These are phyloP conservation scores for Ctenosaura bakeri DNA, from an alignment of 2,797 vertebrate species.

Conservation along the genomic window DNA sequence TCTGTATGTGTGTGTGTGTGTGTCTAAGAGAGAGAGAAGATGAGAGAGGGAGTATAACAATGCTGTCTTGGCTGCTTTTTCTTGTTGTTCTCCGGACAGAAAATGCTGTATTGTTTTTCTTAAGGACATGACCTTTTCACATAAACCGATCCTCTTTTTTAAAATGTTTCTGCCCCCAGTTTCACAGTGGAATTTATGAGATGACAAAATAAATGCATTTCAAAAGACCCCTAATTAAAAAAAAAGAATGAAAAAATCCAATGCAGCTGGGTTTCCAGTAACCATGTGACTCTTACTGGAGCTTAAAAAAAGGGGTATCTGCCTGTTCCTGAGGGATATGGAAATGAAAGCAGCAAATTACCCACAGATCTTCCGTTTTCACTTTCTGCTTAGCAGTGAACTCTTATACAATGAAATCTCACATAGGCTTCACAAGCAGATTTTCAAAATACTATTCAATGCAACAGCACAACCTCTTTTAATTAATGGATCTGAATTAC, in stretches of 20 bases:
- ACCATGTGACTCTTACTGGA: constrained; percentile 60
- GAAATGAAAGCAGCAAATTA: constrained; percentile 37
- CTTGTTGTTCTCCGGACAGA: constrained; percentile 32
- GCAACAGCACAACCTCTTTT: background rate
- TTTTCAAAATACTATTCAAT: background rate
- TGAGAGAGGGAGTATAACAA: constrained; percentile 52
- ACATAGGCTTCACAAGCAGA: background rate
- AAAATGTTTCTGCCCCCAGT: constrained; percentile 3
- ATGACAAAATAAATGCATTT: constrained; percentile 65
- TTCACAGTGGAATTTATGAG: constrained; percentile 64
- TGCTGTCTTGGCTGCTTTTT: constrained; percentile 49
- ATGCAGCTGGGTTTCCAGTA: constrained; percentile 62
- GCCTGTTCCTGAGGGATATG: constrained; percentile 53
- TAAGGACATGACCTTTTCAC: constrained; percentile 62
- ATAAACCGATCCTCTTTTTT: constrained; percentile 39
- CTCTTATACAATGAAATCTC: background rate
- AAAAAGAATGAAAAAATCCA: constrained; percentile 19
- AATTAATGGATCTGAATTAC: background rate
- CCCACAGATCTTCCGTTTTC: constrained; percentile 28
- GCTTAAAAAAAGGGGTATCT: constrained; percentile 56
- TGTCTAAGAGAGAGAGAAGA: background rate
- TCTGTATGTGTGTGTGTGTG: background rate
- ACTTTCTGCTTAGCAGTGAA: constrained; percentile 61
- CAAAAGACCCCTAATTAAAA: constrained; percentile 1
- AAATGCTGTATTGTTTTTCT: constrained; percentile 12